Evolutionary conservation across 2,797 vertebrate species (phyloP).

Genomic region (Rhinoraja longicauda): DNA sequence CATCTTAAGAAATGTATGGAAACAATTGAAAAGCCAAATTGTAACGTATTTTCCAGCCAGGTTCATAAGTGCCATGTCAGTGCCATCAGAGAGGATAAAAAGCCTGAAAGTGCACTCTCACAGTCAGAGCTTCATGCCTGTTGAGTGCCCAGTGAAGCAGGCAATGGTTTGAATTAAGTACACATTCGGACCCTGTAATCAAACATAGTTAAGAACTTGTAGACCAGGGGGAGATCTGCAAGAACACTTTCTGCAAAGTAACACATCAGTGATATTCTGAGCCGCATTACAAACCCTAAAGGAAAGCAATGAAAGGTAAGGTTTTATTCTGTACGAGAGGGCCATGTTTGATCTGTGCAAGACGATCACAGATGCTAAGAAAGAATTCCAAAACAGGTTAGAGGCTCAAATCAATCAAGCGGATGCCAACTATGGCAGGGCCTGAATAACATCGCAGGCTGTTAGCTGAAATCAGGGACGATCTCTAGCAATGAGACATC

Average conservation of each 20-base stretch:
- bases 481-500: too few species aligned
- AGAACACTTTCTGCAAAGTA: constrained; percentile 3
- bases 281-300: not conserved
- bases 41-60: not conserved
- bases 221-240: not conserved
- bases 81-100: constrained; percentile 27
- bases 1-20: constrained; percentile 13
- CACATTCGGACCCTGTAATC: constrained; percentile 3
- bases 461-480: too few species aligned
- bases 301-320: not conserved
- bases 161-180: constrained; percentile 18
- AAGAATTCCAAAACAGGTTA: too few species aligned
- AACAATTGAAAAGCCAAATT: not conserved
- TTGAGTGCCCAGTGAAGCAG: constrained; percentile 18
- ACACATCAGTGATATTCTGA: constrained; percentile 25
- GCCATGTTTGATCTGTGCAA: too few species aligned
- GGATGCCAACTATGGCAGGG: too few species aligned
- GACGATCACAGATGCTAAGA: too few species aligned
- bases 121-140: not conserved
- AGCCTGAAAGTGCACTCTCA: constrained; percentile 30
- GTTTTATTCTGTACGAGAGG: not conserved
- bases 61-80: not conserved
- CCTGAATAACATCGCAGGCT: too few species aligned
- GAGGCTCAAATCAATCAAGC: too few species aligned
- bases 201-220: constrained; percentile 14